Percentiles rank a stretch among this genome's conserved stretches.
Evolutionary conservation across 2,113 vertebrate species (phyloP).

Genomic region (Syngnathus scovelli): DNA sequence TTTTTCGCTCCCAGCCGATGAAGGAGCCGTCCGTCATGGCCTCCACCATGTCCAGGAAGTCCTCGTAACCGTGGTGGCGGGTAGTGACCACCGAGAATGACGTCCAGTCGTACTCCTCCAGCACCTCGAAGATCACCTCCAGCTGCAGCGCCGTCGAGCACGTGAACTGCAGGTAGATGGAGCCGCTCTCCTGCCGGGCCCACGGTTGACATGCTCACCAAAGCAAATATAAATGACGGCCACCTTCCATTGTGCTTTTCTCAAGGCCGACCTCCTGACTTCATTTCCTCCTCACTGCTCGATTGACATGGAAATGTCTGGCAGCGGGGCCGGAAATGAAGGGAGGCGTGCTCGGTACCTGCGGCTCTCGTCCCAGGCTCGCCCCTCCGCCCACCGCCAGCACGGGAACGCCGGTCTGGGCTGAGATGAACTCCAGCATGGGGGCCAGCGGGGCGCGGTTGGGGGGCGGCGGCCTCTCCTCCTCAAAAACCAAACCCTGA

Average conservation of each 20-base stretch:
- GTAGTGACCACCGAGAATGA: conserved; percentile 88
- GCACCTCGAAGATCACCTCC: conserved; percentile 89
- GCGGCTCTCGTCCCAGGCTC: conserved; percentile 85
- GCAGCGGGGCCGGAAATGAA: background rate
- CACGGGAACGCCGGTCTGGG: conserved; percentile 89
- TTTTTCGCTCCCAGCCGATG: conserved; percentile 91
- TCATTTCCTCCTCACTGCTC: background rate
- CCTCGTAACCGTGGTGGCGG: conserved; percentile 84
- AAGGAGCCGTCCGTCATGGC: conserved; percentile 88
- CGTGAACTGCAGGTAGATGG: conserved; percentile 91
- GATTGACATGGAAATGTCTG: background rate
- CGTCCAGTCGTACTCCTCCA: conserved; percentile 95
- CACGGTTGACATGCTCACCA: background rate
- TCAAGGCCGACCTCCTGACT: background rate
- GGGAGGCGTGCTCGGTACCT: conserved; percentile 65
- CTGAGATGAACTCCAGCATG: conserved; percentile 91
- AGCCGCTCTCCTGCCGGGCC: conserved; percentile 79
- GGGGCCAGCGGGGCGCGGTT: conserved; percentile 82
- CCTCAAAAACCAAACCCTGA: conserved; percentile 91
- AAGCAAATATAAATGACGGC: too few relatives aligned
- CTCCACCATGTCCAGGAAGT: conserved; percentile 88
- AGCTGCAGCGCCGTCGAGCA: conserved; percentile 88
- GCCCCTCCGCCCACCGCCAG: conserved; percentile 87
- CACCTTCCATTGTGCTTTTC: background rate
- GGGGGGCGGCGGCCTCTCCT: conserved; percentile 74